phyloP scores from a whole-genome alignment of 2,888 invertebrate genomes.

The Dryocosmus kuriphilus region DNA sequence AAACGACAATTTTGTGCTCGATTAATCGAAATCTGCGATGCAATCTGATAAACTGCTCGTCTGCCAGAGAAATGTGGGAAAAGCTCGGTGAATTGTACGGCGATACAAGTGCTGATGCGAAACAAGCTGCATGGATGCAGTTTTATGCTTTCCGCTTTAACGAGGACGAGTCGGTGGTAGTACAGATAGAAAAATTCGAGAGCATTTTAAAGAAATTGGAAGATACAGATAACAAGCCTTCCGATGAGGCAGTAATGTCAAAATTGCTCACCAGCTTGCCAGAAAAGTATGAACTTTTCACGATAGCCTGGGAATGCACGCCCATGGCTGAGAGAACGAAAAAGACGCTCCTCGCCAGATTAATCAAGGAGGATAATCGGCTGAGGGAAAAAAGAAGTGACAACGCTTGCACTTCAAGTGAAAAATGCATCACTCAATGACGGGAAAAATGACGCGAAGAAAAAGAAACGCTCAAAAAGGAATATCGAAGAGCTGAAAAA shows the following conservation, averaged over 20 bases:
- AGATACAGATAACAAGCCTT: conserved; percentile 36
- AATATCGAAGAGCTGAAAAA: background rate
- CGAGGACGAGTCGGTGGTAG: conserved; percentile 21
- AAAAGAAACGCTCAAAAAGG: no score
- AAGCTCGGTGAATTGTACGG: conserved; percentile 49
- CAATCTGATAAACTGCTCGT: conserved; percentile 43
- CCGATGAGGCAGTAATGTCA: conserved; percentile 28
- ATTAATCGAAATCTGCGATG: background rate
- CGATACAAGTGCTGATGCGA: conserved; percentile 48
- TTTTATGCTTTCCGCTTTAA: conserved; percentile 41
- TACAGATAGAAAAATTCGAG: conserved; percentile 19
- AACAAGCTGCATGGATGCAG: conserved; percentile 44
- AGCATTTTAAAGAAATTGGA: background rate
- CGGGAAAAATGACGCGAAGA: background rate
- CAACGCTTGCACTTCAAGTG: conserved; percentile 32
- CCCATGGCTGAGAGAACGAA: background rate
- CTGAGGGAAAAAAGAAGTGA: background rate
- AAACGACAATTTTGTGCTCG: conserved; percentile 37
- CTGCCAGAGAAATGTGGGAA: conserved; percentile 46
- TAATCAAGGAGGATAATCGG: conserved; percentile 41
- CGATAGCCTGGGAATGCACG: conserved; percentile 47
- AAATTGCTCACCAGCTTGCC: background rate
- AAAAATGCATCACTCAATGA: background rate
- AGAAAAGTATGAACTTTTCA: conserved; percentile 20
- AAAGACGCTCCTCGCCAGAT: conserved; percentile 15